Conservation (phyloP, 2,113 vertebrate species). For the Laterallus jamaicensis region DNA sequence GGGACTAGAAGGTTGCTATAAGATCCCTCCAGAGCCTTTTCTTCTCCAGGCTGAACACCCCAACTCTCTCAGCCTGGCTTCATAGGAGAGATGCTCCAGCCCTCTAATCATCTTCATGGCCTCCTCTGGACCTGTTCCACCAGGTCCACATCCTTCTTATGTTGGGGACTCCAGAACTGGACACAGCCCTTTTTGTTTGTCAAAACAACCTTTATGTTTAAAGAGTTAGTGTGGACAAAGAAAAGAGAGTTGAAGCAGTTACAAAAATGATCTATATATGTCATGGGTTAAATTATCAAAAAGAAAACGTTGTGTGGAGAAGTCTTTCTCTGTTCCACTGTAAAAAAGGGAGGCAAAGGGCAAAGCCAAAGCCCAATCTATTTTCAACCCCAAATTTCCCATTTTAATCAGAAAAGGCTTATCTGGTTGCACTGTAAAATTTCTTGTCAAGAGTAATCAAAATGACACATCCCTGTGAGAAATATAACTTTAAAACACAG, state of each 20-base stretch:
- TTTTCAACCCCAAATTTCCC: background rate
- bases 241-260: background rate
- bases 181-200: background rate
- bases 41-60: too few relatives aligned
- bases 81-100: too few relatives aligned
- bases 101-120: too few relatives aligned
- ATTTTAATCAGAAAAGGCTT: conserved; percentile 13
- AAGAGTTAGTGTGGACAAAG: background rate
- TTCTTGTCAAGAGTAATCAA: background rate
- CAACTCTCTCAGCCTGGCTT: too few relatives aligned
- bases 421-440: background rate
- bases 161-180: too few relatives aligned
- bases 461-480: conserved; percentile 7
- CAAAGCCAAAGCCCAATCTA: background rate
- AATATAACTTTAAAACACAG: conserved; percentile 29
- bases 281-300: background rate
- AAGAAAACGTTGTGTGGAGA: background rate
- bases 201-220: background rate
- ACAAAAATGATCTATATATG: background rate
- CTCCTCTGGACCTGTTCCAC: too few relatives aligned
- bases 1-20: too few relatives aligned
- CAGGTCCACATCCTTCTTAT: too few relatives aligned
- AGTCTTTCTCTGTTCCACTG: background rate
- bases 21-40: too few relatives aligned
- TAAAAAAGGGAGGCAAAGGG: background rate